These are phyloP conservation scores for Heliconius sara DNA, from an alignment of 2,888 invertebrate species.

Conservation along the genomic window DNA sequence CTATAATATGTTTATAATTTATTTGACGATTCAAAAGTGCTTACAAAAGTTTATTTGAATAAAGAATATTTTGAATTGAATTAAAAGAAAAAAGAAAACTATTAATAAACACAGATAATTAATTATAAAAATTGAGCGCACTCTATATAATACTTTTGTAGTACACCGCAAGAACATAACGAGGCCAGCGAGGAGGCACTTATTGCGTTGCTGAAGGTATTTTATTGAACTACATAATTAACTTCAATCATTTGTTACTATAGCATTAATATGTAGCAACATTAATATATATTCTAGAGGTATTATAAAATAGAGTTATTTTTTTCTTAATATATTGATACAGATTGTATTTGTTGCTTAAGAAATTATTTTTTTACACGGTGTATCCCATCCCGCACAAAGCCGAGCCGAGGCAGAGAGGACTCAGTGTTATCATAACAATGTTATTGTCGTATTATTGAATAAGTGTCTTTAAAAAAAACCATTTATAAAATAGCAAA, in stretches of 20 bases:
- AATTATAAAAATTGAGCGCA: not conserved
- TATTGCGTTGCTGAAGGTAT: not conserved
- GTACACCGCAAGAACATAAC: constrained; percentile 1
- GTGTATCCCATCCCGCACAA: too few relatives aligned
- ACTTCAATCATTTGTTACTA: not conserved
- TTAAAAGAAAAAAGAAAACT: not conserved
- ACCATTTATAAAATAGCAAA: not conserved
- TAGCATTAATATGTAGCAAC: not conserved
- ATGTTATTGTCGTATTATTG: too few relatives aligned
- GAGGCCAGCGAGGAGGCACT: constrained; percentile 11
- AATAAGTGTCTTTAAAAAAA: too few relatives aligned
- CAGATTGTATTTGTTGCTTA: too few relatives aligned
- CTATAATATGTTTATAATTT: not conserved
- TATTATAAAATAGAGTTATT: not conserved
- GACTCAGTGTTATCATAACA: too few relatives aligned
- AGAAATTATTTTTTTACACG: too few relatives aligned
- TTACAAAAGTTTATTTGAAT: too few relatives aligned
- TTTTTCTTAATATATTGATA: too few relatives aligned
- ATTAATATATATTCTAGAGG: not conserved
- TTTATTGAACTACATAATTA: not conserved
- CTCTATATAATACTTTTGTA: not conserved
- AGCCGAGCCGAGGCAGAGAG: too few relatives aligned
- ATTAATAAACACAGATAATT: not conserved
- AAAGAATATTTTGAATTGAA: too few relatives aligned
- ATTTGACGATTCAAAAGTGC: too few relatives aligned